Percentiles rank a stretch among this genome's conserved stretches.
phyloP scores from a whole-genome alignment of 2,113 vertebrate genomes.

The Trogon surrucura region DNA sequence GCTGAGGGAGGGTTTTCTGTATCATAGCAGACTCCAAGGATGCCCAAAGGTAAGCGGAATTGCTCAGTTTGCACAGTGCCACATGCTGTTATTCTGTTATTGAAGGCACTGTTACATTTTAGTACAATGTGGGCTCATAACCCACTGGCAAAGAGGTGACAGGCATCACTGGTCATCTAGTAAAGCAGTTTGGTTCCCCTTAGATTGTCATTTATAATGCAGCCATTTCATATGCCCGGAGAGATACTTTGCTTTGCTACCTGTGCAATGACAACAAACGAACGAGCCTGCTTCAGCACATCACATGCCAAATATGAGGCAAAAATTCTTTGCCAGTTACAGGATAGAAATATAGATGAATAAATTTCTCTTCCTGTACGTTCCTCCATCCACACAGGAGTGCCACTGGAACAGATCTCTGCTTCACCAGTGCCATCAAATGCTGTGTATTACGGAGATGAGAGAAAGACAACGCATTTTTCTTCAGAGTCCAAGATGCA shows the following conservation, averaged over 20 bases:
- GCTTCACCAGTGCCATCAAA: neutral
- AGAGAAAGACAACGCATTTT: neutral
- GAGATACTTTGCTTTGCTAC: neutral
- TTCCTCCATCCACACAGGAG: neutral
- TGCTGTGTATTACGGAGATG: neutral
- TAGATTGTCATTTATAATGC: neutral
- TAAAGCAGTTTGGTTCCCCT: constrained; percentile 17
- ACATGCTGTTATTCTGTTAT: constrained; percentile 29
- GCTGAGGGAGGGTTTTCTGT: neutral
- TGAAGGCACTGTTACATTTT: neutral
- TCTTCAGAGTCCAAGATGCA: neutral
- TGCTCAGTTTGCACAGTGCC: constrained; percentile 6
- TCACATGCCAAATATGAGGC: neutral
- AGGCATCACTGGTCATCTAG: constrained; percentile 46
- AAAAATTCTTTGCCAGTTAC: neutral
- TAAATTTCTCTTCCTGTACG: neutral
- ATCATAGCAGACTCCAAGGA: constrained; percentile 7
- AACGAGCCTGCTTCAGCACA: neutral
- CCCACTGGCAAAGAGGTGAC: constrained; percentile 3
- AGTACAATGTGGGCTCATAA: neutral
- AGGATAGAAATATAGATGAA: neutral
- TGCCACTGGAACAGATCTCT: neutral
- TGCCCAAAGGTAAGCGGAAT: constrained; percentile 31
- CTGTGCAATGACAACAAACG: neutral
- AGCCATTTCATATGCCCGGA: neutral